These are phyloP conservation scores for Poeciliopsis presidionis DNA, from an alignment of 2,797 vertebrate species.

Conservation along the genomic window DNA sequence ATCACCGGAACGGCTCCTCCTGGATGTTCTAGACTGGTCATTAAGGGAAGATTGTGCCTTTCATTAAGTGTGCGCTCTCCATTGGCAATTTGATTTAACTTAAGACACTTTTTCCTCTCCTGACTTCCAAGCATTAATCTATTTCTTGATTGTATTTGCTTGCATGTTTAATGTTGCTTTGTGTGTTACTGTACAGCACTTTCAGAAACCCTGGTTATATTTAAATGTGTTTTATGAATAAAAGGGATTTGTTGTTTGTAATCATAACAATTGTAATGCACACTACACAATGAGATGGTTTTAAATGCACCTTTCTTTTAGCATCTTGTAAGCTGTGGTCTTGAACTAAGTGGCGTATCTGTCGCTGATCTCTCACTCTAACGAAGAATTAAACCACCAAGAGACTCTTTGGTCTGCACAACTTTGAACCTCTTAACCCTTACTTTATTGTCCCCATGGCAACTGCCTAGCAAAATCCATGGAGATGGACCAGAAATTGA, in stretches of 20 bases:
- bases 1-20: not conserved
- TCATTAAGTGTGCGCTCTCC: not conserved
- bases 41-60: not conserved
- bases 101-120: not conserved
- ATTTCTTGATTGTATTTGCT: not conserved
- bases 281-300: not conserved
- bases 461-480: slow-evolving; percentile 50
- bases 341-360: not conserved
- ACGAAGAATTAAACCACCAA: slow-evolving; percentile 37
- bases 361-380: slow-evolving; percentile 27
- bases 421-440: slow-evolving; percentile 57
- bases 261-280: not conserved
- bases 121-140: not conserved
- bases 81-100: not conserved
- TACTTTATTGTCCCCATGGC: slow-evolving; percentile 47
- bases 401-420: slow-evolving; percentile 25
- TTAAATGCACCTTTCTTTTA: not conserved
- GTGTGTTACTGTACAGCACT: not conserved
- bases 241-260: not conserved
- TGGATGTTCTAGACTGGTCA: not conserved
- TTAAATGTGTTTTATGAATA: not conserved
- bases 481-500: slow-evolving; percentile 51
- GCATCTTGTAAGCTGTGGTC: not conserved
- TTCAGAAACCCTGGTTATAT: not conserved
- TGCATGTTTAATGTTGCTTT: not conserved